Conservation (phyloP, 2,888 invertebrate genomes). For the Thalpophila matura region DNA sequence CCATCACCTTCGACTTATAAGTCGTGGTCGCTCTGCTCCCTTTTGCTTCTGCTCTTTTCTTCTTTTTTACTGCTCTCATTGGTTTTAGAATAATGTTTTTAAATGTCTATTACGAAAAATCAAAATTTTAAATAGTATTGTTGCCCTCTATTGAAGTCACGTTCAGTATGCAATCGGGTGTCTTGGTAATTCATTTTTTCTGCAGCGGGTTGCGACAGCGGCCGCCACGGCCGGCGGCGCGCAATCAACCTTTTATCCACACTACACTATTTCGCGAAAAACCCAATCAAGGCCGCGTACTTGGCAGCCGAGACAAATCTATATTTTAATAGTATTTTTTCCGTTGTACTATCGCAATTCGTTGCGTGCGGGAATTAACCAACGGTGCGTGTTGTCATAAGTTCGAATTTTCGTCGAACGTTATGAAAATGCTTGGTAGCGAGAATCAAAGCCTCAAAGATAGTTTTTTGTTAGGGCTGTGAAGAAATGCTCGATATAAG, state of each 20-base stretch:
- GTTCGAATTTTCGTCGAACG: constrained; percentile 47
- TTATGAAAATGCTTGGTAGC: constrained; percentile 49
- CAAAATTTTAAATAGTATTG: constrained; percentile 27
- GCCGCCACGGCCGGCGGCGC: constrained; percentile 77
- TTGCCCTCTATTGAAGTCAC: constrained; percentile 68
- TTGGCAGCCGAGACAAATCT: constrained; percentile 86
- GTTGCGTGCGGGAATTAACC: constrained; percentile 79
- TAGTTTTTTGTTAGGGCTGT: constrained; percentile 4
- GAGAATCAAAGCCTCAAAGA: constrained; percentile 26
- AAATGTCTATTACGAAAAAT: constrained; percentile 38
- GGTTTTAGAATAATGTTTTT: too few relatives aligned
- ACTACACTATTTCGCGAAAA: constrained; percentile 78
- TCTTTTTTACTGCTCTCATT: too few relatives aligned
- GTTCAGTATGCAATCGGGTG: constrained; percentile 74
- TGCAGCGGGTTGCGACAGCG: constrained; percentile 63
- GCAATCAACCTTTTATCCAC: constrained; percentile 75
- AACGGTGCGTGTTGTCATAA: constrained; percentile 78
- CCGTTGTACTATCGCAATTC: constrained; percentile 72
- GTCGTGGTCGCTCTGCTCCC: too few relatives aligned
- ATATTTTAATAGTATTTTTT: constrained; percentile 79
- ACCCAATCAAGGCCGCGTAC: constrained; percentile 80
- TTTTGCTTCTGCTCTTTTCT: too few relatives aligned
- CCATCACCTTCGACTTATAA: too few relatives aligned
- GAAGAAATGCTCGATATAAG: constrained; percentile 22
- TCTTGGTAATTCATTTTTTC: constrained; percentile 74